Evolutionary conservation across 1,140 invertebrate genomes (phyloP).

Genomic region (Campoletis sonorensis): DNA sequence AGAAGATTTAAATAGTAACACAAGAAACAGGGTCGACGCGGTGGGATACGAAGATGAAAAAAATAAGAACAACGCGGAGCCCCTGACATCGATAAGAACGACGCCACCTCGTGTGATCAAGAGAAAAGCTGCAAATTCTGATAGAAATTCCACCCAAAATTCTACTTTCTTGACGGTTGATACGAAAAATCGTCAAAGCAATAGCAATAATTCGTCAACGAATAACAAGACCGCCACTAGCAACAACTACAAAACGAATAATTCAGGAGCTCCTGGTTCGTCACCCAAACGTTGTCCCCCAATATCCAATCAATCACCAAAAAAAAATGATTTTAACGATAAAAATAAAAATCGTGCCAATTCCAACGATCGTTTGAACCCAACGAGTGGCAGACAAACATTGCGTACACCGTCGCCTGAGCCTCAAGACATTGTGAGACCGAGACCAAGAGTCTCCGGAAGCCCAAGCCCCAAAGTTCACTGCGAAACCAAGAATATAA

Average conservation of each 20-base stretch:
- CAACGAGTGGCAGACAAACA: neutral
- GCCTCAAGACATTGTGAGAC: conserved; percentile 46
- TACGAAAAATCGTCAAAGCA: too few relatives aligned
- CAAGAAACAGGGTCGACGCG: conserved; percentile 35
- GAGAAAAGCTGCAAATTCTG: conserved; percentile 47
- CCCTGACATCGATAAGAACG: conserved; percentile 43
- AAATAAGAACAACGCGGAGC: conserved; percentile 36
- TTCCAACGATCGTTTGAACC: neutral
- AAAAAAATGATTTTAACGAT: neutral
- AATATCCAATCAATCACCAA: neutral
- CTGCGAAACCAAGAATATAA: conserved; percentile 17
- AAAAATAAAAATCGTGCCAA: neutral
- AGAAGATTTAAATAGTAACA: conserved; percentile 40
- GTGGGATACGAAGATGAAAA: conserved; percentile 59
- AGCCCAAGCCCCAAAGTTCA: conserved; percentile 22
- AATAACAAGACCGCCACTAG: neutral
- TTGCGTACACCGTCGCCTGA: neutral
- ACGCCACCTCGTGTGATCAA: conserved; percentile 54
- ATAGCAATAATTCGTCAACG: too few relatives aligned
- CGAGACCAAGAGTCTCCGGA: conserved; percentile 50
- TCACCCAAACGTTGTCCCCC: neutral
- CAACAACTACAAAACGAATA: neutral
- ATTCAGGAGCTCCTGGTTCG: neutral
- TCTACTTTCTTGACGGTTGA: too few relatives aligned
- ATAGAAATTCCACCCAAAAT: neutral